Evolutionary conservation across 2,888 invertebrate species (phyloP).

Genomic region (Rugalucina vietnamica): DNA sequence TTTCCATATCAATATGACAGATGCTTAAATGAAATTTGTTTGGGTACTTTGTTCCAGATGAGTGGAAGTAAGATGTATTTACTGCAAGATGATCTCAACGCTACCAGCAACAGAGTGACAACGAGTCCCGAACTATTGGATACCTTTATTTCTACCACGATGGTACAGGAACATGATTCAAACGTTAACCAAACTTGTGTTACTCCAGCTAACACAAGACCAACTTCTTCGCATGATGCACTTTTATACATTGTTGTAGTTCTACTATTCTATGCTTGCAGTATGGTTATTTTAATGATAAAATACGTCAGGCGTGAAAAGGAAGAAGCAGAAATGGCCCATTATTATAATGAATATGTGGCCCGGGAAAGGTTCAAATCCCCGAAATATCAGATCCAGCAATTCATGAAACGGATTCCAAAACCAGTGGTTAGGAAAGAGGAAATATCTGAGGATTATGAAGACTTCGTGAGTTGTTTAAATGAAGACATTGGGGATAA

Average conservation of each 20-base stretch:
- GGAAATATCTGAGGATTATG: neutral
- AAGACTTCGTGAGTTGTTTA: neutral
- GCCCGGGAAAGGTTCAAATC: conserved; percentile 66
- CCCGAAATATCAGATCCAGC: conserved; percentile 45
- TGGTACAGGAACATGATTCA: neutral
- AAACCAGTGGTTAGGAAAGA: neutral
- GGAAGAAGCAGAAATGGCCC: conserved; percentile 67
- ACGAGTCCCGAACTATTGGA: neutral
- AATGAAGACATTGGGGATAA: neutral
- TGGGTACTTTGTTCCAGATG: too few species aligned
- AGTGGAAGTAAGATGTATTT: neutral
- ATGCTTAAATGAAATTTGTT: too few species aligned
- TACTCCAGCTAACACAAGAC: neutral
- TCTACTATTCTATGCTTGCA: conserved; percentile 70
- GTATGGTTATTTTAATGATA: conserved; percentile 71
- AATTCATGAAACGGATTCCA: conserved; percentile 40
- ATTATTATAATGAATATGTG: conserved; percentile 69
- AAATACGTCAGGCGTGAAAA: conserved; percentile 71
- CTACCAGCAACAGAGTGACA: neutral
- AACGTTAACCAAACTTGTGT: neutral
- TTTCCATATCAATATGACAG: too few species aligned
- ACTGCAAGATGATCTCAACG: neutral
- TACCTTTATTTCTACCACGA: neutral
- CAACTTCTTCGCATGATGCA: conserved; percentile 60
- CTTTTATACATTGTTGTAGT: conserved; percentile 72